These are phyloP conservation scores for Aphelenchoides besseyi DNA, from an alignment of 1,140 invertebrate genomes.

Conservation along the genomic window DNA sequence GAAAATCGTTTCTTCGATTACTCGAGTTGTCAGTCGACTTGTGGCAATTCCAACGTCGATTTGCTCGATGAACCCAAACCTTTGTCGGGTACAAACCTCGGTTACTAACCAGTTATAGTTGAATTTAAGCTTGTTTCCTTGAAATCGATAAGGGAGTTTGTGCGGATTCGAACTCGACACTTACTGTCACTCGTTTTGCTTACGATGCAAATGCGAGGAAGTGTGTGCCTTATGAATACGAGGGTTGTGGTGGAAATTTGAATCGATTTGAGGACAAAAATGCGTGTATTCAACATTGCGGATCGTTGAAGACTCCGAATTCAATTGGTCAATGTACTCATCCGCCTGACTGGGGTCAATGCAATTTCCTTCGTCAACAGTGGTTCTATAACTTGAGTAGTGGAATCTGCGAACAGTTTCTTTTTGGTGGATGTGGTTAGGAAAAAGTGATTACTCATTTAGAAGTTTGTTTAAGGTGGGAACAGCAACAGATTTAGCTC, in stretches of 20 bases:
- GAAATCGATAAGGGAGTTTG: constrained; percentile 38
- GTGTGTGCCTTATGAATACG: constrained; percentile 63
- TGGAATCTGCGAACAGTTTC: constrained; percentile 55
- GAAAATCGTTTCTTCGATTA: constrained; percentile 46
- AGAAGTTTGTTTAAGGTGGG: constrained; percentile 20
- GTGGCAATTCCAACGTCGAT: constrained; percentile 20
- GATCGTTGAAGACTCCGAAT: constrained; percentile 39
- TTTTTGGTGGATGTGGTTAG: constrained; percentile 53
- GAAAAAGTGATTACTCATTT: background rate
- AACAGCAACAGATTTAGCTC: constrained; percentile 52
- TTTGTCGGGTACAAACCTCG: background rate
- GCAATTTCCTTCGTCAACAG: constrained; percentile 52
- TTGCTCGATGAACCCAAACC: constrained; percentile 3
- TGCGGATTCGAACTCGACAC: constrained; percentile 37
- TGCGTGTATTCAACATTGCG: constrained; percentile 40
- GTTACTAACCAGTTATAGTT: background rate
- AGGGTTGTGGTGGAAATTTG: constrained; percentile 64
- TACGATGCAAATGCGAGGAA: constrained; percentile 55
- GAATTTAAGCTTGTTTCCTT: constrained; percentile 45
- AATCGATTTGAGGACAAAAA: constrained; percentile 60
- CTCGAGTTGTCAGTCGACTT: constrained; percentile 42
- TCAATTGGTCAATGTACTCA: constrained; percentile 42
- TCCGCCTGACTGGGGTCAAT: constrained; percentile 52
- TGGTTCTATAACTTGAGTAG: constrained; percentile 57
- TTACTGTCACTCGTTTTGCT: constrained; percentile 49